Evolutionary conservation across 2,797 vertebrate species (phyloP).

Genomic region (Ambastaia sidthimunki): DNA sequence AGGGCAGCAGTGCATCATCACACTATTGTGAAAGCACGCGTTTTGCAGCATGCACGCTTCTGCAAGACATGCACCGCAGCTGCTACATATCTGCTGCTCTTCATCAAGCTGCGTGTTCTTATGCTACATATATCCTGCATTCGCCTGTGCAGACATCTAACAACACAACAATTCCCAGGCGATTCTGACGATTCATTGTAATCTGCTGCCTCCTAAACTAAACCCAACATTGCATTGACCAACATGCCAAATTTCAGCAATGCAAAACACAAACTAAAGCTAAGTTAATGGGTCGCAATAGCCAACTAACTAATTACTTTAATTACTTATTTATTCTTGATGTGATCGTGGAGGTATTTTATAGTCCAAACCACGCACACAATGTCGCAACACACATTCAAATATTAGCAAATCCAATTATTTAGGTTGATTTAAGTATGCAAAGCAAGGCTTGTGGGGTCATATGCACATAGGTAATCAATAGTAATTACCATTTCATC

Average conservation of each 20-base stretch:
- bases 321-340: constrained; percentile 29
- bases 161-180: constrained; percentile 62
- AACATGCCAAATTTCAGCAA: background rate
- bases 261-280: background rate
- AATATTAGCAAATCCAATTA: constrained; percentile 81
- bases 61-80: constrained; percentile 63
- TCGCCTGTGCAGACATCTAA: constrained; percentile 67
- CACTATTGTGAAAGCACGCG: constrained; percentile 55
- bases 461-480: constrained; percentile 82
- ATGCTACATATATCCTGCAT: constrained; percentile 54
- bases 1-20: constrained; percentile 66
- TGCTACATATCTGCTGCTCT: constrained; percentile 56
- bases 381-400: constrained; percentile 32
- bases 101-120: constrained; percentile 56
- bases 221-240: background rate
- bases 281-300: constrained; percentile 6
- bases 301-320: constrained; percentile 16
- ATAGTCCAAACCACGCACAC: constrained; percentile 27
- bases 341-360: constrained; percentile 40
- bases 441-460: constrained; percentile 71
- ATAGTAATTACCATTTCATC: constrained; percentile 86
- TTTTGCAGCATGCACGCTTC: constrained; percentile 69
- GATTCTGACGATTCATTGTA: constrained; percentile 44
- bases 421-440: constrained; percentile 83
- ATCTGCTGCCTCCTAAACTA: constrained; percentile 62